These are phyloP conservation scores for Malurus alboscapulatus DNA, from an alignment of 2,113 vertebrate species.

Conservation along the genomic window DNA sequence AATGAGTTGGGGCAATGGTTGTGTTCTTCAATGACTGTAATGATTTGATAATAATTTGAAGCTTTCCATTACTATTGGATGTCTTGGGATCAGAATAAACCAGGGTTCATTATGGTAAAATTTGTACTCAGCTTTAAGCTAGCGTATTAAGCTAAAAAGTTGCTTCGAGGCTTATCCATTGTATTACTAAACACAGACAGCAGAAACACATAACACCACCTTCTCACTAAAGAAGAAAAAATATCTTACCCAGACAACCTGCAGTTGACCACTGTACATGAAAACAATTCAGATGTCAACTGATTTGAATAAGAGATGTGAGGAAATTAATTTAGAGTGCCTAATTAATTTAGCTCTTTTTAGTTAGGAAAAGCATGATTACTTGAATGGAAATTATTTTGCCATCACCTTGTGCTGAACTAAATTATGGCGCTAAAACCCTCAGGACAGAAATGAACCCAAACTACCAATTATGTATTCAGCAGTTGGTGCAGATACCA, in stretches of 20 bases:
- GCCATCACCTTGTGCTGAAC: background rate
- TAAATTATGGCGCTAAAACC: background rate
- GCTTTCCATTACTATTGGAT: background rate
- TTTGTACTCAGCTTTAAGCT: background rate
- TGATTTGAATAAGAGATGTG: background rate
- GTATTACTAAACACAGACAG: background rate
- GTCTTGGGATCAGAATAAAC: background rate
- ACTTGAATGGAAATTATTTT: background rate
- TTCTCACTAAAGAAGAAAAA: background rate
- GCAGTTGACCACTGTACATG: background rate
- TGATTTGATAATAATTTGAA: background rate
- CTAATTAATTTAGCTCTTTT: background rate
- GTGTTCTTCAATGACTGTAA: background rate
- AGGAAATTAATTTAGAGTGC: background rate
- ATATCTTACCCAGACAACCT: background rate
- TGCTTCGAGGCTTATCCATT: background rate
- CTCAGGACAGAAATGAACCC: background rate
- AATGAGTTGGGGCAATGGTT: background rate
- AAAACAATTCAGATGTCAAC: background rate
- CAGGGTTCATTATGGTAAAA: background rate
- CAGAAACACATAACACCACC: background rate
- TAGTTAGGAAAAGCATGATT: background rate
- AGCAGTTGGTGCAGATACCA: background rate
- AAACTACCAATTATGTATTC: background rate
- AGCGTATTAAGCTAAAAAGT: background rate